phyloP scores from a whole-genome alignment of 2,888 invertebrate genomes.

The Eugnorisma glareosa region DNA sequence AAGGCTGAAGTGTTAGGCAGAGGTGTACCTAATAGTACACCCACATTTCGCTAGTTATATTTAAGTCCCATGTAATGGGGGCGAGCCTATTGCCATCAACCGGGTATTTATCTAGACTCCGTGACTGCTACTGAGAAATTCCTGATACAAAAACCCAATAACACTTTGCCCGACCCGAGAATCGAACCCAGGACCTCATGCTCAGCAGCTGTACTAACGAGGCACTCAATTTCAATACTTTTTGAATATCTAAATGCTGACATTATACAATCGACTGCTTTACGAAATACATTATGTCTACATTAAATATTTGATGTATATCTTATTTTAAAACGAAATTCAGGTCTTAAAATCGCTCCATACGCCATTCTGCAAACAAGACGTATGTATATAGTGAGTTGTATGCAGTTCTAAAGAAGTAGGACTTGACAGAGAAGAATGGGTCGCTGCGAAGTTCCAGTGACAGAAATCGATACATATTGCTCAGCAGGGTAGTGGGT shows the following conservation, averaged over 20 bases:
- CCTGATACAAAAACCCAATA: too few species aligned
- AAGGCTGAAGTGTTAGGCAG: too few species aligned
- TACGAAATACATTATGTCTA: neutral
- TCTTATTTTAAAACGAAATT: slow-evolving; percentile 15
- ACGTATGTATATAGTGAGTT: slow-evolving; percentile 20
- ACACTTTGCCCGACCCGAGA: too few species aligned
- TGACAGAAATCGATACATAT: slow-evolving; percentile 57
- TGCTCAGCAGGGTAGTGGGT: slow-evolving; percentile 23
- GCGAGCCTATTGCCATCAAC: too few species aligned
- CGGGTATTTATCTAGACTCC: too few species aligned
- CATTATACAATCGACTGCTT: neutral
- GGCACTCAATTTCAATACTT: neutral
- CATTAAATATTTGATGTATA: neutral
- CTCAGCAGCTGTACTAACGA: too few species aligned
- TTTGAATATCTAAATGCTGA: neutral
- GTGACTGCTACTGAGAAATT: too few species aligned
- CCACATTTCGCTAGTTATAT: too few species aligned
- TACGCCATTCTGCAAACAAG: slow-evolving; percentile 10
- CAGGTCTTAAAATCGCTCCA: slow-evolving; percentile 17
- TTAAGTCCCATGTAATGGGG: too few species aligned
- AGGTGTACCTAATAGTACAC: too few species aligned
- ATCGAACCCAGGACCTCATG: too few species aligned
- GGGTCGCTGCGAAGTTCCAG: slow-evolving; percentile 25
- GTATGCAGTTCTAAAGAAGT: slow-evolving; percentile 44
- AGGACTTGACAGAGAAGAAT: slow-evolving; percentile 52